A percentile compares a stretch with the other conserved stretches of the same genome.
phyloP scores from a whole-genome alignment of 2,888 invertebrate species.

The Tolmerus cingulatus region DNA sequence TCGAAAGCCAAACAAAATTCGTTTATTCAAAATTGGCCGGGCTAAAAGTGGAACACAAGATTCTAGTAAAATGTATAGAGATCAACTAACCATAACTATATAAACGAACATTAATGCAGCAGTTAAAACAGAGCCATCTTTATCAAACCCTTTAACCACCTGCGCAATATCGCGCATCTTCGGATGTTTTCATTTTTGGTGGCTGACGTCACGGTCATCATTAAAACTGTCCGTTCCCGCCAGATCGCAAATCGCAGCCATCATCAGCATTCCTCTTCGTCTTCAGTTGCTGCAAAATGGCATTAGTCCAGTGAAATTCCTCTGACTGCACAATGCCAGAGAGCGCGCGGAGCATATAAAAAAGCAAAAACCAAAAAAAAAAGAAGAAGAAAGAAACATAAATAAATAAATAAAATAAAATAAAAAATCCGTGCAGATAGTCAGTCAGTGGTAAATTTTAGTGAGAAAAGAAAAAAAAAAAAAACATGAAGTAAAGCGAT shows the following conservation, averaged over 20 bases:
- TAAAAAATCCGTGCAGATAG: conserved; percentile 15
- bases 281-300: background rate
- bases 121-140: background rate
- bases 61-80: too few species aligned
- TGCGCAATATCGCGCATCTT: background rate
- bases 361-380: background rate
- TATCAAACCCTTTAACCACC: background rate
- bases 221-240: background rate
- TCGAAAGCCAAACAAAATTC: too few species aligned
- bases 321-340: conserved; percentile 19
- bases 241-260: background rate
- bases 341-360: background rate
- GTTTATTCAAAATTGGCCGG: too few species aligned
- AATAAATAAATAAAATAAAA: background rate
- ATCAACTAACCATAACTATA: background rate
- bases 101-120: background rate
- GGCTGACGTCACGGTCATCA: background rate
- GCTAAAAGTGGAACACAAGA: too few species aligned
- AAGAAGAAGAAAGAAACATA: background rate
- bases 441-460: conserved; percentile 33
- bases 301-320: conserved; percentile 30
- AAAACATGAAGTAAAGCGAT: background rate
- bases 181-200: background rate
- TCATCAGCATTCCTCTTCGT: background rate
- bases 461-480: background rate